Evolutionary conservation across 2,797 vertebrate genomes (phyloP).

Genomic region (Neosalanx taihuensis): DNA sequence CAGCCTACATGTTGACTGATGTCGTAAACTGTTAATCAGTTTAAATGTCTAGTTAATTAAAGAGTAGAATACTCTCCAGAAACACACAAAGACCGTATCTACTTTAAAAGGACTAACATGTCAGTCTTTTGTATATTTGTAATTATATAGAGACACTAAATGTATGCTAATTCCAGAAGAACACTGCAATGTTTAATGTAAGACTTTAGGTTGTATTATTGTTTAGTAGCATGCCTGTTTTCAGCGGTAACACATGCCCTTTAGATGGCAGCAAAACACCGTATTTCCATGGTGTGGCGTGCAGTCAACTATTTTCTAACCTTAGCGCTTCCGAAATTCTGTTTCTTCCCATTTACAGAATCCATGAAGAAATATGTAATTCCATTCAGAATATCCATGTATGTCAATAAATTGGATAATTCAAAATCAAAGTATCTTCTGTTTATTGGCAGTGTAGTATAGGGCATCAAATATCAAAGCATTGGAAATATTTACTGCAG

Average conservation of each 20-base stretch:
- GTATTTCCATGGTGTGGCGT: slow-evolving; percentile 19
- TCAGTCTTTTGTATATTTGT: neutral
- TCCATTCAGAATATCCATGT: neutral
- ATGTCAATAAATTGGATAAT: neutral
- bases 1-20: no score
- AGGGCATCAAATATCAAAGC: no score
- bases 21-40: neutral
- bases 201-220: no score
- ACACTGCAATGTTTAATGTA: neutral
- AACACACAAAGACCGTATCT: neutral
- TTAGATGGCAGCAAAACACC: slow-evolving; percentile 64
- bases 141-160: neutral
- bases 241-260: slow-evolving; percentile 19
- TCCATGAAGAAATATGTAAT: slow-evolving; percentile 24
- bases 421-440: no score
- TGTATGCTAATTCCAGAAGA: neutral
- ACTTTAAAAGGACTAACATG: neutral
- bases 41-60: neutral
- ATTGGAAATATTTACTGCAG: no score
- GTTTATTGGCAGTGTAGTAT: no score
- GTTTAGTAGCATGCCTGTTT: neutral
- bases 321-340: slow-evolving; percentile 28
- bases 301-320: neutral
- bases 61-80: neutral
- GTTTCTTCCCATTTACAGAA: slow-evolving; percentile 23